phyloP scores from a whole-genome alignment of 2,113 vertebrate species.

The Corydoras maculifer region DNA sequence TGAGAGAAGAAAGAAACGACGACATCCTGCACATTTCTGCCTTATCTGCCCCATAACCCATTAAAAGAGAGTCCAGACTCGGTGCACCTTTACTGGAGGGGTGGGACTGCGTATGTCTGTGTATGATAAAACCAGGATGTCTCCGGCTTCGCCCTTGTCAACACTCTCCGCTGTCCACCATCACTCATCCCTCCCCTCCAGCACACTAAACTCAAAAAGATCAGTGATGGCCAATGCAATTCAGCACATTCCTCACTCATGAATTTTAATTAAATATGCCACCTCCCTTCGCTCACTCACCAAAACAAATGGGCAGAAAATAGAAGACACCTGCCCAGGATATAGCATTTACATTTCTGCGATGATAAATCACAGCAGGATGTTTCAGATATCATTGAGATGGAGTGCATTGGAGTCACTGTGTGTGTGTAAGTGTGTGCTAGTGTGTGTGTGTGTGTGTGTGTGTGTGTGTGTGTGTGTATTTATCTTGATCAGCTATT shows the following conservation, averaged over 20 bases:
- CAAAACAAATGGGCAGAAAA: constrained; percentile 90
- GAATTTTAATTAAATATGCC: constrained; percentile 86
- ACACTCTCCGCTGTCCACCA: constrained; percentile 74
- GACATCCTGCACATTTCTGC: no score
- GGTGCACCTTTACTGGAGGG: no score
- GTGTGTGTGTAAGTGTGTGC: background rate
- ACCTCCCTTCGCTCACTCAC: constrained; percentile 49
- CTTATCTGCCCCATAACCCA: no score
- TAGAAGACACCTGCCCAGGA: constrained; percentile 86
- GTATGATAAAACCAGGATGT: constrained; percentile 54
- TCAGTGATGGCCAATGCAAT: constrained; percentile 83
- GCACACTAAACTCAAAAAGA: constrained; percentile 73
- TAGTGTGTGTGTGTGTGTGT: background rate
- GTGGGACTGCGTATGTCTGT: background rate
- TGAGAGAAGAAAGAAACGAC: no score
- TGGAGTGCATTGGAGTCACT: constrained; percentile 16
- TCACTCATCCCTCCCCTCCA: constrained; percentile 77
- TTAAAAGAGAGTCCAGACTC: background rate
- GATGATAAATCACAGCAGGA: constrained; percentile 79
- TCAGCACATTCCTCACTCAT: constrained; percentile 86
- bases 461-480: background rate
- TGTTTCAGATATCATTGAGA: constrained; percentile 59
- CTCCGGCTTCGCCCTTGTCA: constrained; percentile 77
- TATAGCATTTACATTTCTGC: constrained; percentile 84
- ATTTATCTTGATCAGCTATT: background rate